Percentiles rank a stretch among this genome's conserved stretches.
Evolutionary conservation across 2,888 invertebrate species (phyloP).

Genomic region (Nesidiocoris tenuis): DNA sequence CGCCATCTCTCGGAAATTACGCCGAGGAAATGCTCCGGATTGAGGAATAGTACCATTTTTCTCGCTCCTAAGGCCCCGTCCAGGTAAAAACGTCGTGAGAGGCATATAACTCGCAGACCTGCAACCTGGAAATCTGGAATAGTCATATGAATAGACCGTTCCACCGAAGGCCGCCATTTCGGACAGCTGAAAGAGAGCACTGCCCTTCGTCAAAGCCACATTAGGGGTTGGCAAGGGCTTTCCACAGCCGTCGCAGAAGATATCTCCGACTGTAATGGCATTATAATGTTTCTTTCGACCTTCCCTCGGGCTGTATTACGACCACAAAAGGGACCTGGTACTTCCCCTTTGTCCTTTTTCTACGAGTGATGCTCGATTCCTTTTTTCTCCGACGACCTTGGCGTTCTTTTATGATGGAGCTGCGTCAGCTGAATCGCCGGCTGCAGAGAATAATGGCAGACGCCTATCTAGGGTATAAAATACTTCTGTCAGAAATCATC

Average conservation of each 20-base stretch:
- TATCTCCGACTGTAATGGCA: slow-evolving; percentile 29
- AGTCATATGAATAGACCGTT: background rate
- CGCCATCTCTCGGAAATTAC: too few species aligned
- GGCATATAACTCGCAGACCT: background rate
- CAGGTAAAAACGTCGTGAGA: background rate
- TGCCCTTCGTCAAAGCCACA: slow-evolving; percentile 26
- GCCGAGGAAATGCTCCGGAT: too few species aligned
- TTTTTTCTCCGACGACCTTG: background rate
- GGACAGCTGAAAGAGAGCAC: background rate
- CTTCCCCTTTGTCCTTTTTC: background rate
- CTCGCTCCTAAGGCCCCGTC: background rate
- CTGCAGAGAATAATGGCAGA: background rate
- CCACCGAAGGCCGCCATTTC: background rate
- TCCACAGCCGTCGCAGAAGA: slow-evolving; percentile 21
- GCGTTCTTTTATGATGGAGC: background rate
- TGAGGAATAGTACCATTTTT: background rate
- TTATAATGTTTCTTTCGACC: slow-evolving; percentile 32
- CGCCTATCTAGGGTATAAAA: too few species aligned
- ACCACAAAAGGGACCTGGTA: background rate
- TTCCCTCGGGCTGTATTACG: background rate
- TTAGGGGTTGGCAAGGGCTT: background rate
- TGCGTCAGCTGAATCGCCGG: background rate
- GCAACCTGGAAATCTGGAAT: background rate
- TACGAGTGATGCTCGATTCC: slow-evolving; percentile 7
- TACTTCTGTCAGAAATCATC: too few species aligned